Conservation (phyloP, 30 jellyfish, hydroid and myxozoan species). For the Cassiopea andromeda region DNA sequence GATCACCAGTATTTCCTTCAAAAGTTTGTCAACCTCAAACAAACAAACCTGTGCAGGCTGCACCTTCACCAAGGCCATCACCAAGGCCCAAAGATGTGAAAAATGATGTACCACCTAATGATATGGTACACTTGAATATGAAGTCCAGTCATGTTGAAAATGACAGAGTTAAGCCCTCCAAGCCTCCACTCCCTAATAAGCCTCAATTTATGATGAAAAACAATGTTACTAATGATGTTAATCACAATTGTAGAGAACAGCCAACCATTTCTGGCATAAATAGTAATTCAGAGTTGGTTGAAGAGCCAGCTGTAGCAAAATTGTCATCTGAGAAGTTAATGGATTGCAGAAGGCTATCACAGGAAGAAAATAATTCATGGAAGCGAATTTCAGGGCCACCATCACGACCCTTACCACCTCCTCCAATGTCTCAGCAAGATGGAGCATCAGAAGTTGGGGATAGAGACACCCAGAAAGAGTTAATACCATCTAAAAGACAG, state of each 20-base stretch:
- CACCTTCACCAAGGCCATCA: constrained; percentile 50
- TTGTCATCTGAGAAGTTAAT: constrained; percentile 26
- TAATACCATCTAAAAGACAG: background rate
- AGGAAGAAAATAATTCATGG: constrained; percentile 1
- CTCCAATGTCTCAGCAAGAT: constrained; percentile 19
- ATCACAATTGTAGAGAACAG: constrained; percentile 36
- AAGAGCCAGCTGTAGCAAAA: constrained; percentile 11
- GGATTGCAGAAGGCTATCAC: background rate
- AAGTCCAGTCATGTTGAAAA: constrained; percentile 2
- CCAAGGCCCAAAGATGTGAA: constrained; percentile 14
- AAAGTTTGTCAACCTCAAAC: background rate
- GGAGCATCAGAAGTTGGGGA: background rate
- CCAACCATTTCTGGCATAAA: background rate
- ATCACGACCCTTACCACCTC: constrained; percentile 67
- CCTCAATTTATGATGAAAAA: constrained; percentile 15
- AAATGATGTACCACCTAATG: background rate
- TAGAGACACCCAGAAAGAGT: background rate
- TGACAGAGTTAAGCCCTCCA: background rate
- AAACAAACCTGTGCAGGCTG: background rate
- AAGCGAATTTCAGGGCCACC: constrained; percentile 67
- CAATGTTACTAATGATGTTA: constrained; percentile 11
- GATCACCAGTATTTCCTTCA: background rate
- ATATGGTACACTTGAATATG: background rate
- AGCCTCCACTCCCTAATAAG: constrained; percentile 52
- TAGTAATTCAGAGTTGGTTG: background rate